Evolutionary conservation across 2,113 vertebrate genomes (phyloP), one percentile per base, ranked within the genome.

Genomic region (Eulemur rufifrons): DNA sequence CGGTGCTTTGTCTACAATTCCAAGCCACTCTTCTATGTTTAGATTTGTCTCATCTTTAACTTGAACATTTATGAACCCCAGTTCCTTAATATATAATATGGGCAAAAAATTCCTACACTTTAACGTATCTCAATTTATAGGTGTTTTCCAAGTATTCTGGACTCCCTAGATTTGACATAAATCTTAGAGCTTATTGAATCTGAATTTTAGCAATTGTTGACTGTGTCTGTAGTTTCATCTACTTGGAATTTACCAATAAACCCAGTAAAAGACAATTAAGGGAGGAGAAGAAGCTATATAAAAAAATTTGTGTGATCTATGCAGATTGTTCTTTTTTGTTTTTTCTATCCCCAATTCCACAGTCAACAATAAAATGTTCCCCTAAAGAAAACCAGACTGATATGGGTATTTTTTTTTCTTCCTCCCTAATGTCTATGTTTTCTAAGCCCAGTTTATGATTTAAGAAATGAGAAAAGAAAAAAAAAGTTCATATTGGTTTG

Each of bases 391-490:
- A 25, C 61, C 74, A 93, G 71, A 23, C 29, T 78, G 61, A 5
- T 76, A 61, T 61, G 90, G 37, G 0, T 0, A 59, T 2, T 47
- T 34, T 27, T 39, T 42, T 32, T 56, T 45, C 77, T 32, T 76
- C 29, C n/a, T 76, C 59, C 56, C 25, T 15, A 39, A 69, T 17
- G 39, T 34, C 12, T 94, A 1, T 54, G 34, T 96, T 97, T 97
- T 86, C 95, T 59, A 91, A 98, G 92, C 94, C 95, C 92, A 52
- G 95, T 94, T 88, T 37, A n/a, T 97, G 76, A 86, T 97, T 96
- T 96, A 95, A 81, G 91, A 97, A 96, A 96, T 2, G 89, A 96
- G 63, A 84, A 80, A 10, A 94, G 34, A 50, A 8, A 47, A 42
- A 78, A 68, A 92, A 97, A 93, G 91, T 97, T 96, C 85, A 80